Evolutionary conservation across 1,140 invertebrate genomes (phyloP), one percentile per base, ranked within the genome.

Genomic region (Ectropis grisescens): DNA sequence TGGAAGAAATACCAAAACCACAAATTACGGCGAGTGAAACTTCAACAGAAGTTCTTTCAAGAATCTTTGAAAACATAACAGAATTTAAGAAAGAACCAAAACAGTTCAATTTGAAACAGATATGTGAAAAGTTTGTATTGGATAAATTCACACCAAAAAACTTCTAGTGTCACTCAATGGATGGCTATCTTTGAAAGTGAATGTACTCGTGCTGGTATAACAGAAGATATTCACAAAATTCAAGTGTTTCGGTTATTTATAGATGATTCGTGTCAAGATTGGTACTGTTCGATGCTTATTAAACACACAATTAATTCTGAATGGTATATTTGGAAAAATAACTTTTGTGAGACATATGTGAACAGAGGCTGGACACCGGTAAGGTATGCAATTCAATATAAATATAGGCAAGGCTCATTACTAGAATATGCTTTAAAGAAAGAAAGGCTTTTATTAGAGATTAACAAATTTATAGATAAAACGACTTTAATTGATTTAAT

Each of bases 381-480:
- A 1, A 62, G 29, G 33, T 70, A 64, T 52, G 62, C 60, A 13
- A 43, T 57, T 37, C 26, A 22, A 28, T 70, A 44, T 41, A 68
- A 40, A 47, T 55, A 24, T 46, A 44, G 11, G 36, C 47, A 22
- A n/a, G n/a, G n/a, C n/a, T n/a, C n/a, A n/a, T n/a, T n/a, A n/a
- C n/a, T n/a, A n/a, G n/a, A n/a, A n/a, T n/a, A n/a, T n/a, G n/a
- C n/a, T n/a, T n/a, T n/a, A n/a, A n/a, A n/a, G n/a, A n/a, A n/a
- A n/a, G n/a, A n/a, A n/a, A n/a, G n/a, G n/a, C n/a, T n/a, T n/a
- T n/a, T n/a, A n/a, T n/a, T n/a, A n/a, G n/a, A n/a, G n/a, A n/a
- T n/a, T n/a, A n/a, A n/a, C n/a, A n/a, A n/a, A n/a, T n/a, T n/a
- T n/a, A n/a, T n/a, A n/a, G n/a, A n/a, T n/a, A n/a, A n/a, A n/a